Evolutionary conservation across 2,888 invertebrate species (phyloP).

Genomic region (Microctonus hyperodae): DNA sequence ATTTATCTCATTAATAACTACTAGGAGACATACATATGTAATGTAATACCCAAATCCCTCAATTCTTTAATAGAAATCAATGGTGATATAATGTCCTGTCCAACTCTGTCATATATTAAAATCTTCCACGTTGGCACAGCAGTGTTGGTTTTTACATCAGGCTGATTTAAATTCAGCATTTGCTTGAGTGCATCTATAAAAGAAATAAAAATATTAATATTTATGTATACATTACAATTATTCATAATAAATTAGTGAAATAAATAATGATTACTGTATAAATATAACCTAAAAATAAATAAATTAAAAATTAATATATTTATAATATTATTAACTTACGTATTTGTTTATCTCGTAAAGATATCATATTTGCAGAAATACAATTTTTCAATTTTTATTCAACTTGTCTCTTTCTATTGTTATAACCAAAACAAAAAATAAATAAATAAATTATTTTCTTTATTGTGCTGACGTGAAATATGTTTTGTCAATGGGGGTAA

Average conservation of each 20-base stretch:
- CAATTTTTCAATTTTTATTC: neutral
- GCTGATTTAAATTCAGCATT: conserved; percentile 93
- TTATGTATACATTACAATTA: conserved; percentile 15
- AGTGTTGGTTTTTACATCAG: conserved; percentile 76
- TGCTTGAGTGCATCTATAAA: conserved; percentile 87
- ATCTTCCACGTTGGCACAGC: conserved; percentile 96
- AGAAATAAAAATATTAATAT: conserved; percentile 13
- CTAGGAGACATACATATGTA: conserved; percentile 84
- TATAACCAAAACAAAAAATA: too few species aligned
- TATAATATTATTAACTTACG: conserved; percentile 64
- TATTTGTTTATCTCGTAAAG: conserved; percentile 76
- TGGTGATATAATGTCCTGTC: conserved; percentile 98
- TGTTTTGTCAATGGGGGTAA: conserved; percentile 31
- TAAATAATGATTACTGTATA: conserved; percentile 31
- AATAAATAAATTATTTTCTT: conserved; percentile 15
- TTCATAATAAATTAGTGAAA: neutral
- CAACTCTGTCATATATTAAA: conserved; percentile 92
- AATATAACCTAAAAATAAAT: conserved; percentile 28
- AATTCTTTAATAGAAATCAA: conserved; percentile 94
- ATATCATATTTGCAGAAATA: conserved; percentile 66
- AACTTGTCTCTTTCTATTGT: neutral
- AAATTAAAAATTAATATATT: conserved; percentile 25
- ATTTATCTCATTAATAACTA: too few species aligned
- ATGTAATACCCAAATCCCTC: conserved; percentile 93
- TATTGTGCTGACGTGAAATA: conserved; percentile 40